These are phyloP conservation scores for Brachyhypopomus occidentalis DNA, from an alignment of 2,113 vertebrate genomes.

Conservation along the genomic window DNA sequence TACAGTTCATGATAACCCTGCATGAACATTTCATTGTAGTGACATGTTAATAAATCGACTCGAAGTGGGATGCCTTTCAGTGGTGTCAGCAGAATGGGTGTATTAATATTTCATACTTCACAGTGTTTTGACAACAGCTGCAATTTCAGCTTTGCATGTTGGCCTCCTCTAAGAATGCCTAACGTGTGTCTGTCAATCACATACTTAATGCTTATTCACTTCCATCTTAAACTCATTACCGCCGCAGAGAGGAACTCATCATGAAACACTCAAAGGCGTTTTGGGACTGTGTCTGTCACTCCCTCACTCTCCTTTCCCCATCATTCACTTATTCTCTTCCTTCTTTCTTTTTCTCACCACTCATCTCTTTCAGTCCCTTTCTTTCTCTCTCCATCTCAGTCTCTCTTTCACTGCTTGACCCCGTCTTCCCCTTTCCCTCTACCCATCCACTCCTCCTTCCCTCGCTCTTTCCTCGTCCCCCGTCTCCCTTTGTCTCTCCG, in stretches of 20 bases:
- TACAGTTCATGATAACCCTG: conserved; percentile 14
- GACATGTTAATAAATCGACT: conserved; percentile 25
- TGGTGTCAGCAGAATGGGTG: conserved; percentile 4
- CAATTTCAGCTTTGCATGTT: conserved; percentile 14
- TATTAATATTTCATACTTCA: conserved; percentile 21
- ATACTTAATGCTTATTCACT: conserved; percentile 24
- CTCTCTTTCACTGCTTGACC: neutral
- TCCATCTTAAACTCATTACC: conserved; percentile 14
- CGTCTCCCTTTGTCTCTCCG: too few species aligned
- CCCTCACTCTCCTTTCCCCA: neutral
- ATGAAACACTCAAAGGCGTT: neutral
- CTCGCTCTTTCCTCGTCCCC: neutral
- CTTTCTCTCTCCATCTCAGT: neutral
- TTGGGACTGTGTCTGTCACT: neutral
- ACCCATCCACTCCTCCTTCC: neutral
- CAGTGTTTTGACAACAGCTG: conserved; percentile 39
- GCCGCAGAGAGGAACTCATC: conserved; percentile 22
- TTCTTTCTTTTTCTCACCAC: neutral
- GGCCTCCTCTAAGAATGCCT: neutral
- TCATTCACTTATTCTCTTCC: neutral
- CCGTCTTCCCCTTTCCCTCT: neutral
- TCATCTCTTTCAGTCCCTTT: neutral
- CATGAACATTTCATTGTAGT: neutral
- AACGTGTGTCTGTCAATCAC: neutral
- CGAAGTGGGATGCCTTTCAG: conserved; percentile 8